Evolutionary conservation across 1,140 invertebrate species (phyloP).

Genomic region (Drosophila melanogaster): DNA sequence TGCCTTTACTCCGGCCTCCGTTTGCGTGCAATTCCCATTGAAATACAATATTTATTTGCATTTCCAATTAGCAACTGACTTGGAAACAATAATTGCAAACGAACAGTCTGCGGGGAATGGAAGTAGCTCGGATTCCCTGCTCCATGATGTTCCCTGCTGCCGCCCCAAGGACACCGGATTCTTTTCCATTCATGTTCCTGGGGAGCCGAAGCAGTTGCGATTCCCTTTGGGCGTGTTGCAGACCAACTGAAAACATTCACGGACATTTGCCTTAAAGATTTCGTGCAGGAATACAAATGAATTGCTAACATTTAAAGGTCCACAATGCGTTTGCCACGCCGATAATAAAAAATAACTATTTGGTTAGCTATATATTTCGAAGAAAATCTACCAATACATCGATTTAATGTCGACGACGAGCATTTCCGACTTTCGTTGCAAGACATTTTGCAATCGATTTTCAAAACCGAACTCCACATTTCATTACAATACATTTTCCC

Average conservation of each 20-base stretch:
- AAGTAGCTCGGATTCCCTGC: background rate
- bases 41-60: slow-evolving; percentile 63
- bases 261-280: background rate
- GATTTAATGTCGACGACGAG: background rate
- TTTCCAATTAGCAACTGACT: slow-evolving; percentile 63
- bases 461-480: slow-evolving; percentile 2
- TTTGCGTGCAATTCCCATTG: slow-evolving; percentile 34
- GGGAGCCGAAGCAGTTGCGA: background rate
- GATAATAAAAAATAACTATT: too few relatives aligned
- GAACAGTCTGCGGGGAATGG: slow-evolving; percentile 18
- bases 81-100: slow-evolving; percentile 50
- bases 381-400: too few relatives aligned
- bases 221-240: background rate
- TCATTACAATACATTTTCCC: slow-evolving; percentile 8
- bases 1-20: slow-evolving; percentile 3
- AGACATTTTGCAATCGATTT: slow-evolving; percentile 6
- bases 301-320: too few relatives aligned
- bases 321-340: too few relatives aligned
- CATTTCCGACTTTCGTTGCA: too few relatives aligned
- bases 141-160: background rate
- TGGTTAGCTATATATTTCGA: too few relatives aligned
- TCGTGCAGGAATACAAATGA: background rate
- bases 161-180: background rate
- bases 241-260: background rate
- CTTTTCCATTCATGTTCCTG: background rate